Conservation (phyloP, 2,888 invertebrate species). For the Drosophila nigritarsus region DNA sequence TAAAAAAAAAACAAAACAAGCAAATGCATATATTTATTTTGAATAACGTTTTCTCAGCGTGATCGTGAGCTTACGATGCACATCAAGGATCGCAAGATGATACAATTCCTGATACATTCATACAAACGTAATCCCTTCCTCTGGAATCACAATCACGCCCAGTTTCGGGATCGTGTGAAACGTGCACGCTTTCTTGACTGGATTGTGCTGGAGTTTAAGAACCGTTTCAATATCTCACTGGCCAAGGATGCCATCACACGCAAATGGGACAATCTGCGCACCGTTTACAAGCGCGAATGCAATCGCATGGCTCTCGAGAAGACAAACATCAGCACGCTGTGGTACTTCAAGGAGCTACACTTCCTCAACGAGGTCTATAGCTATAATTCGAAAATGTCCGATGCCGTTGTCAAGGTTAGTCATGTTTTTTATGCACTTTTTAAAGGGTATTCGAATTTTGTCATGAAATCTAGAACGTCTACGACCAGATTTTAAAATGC, state of each 20-base stretch:
- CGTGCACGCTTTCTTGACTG: conserved; percentile 80
- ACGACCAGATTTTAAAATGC: neutral
- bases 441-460: neutral
- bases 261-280: conserved; percentile 82
- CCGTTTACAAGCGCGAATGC: conserved; percentile 83
- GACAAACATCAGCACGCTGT: conserved; percentile 81
- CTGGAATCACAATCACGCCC: conserved; percentile 82
- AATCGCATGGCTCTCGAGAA: conserved; percentile 82
- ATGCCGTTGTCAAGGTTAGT: conserved; percentile 78
- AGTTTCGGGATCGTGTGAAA: conserved; percentile 81
- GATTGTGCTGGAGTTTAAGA: conserved; percentile 80
- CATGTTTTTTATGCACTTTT: neutral
- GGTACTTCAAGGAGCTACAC: conserved; percentile 82
- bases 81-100: conserved; percentile 83
- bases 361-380: conserved; percentile 82
- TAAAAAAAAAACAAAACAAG: no score
- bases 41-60: conserved; percentile 31
- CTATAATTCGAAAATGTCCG: conserved; percentile 77
- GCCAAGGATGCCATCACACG: conserved; percentile 82
- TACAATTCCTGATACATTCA: conserved; percentile 81
- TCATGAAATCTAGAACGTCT: neutral
- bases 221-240: conserved; percentile 79
- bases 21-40: neutral
- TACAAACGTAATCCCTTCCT: conserved; percentile 82
- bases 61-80: conserved; percentile 79